Percentiles rank a stretch among this genome's conserved stretches.
Evolutionary conservation across 2,797 vertebrate genomes (phyloP).

Genomic region (Tapirus indicus): DNA sequence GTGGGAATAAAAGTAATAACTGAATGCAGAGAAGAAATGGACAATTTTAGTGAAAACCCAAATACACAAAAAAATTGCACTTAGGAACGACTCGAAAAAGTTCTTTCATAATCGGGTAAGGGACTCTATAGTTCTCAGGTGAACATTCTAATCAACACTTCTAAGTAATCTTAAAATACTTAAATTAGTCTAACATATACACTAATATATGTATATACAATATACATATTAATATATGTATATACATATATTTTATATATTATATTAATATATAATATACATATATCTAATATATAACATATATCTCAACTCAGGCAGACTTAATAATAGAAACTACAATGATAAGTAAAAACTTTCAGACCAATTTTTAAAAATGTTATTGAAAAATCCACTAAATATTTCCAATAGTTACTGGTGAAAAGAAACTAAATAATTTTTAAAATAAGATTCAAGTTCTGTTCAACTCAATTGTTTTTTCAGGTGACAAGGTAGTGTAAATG

Average conservation of each 20-base stretch:
- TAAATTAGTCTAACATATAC: not conserved
- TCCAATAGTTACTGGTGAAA: not conserved
- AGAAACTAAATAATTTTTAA: slow-evolving; percentile 30
- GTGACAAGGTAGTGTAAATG: slow-evolving; percentile 23
- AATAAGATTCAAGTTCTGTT: slow-evolving; percentile 1
- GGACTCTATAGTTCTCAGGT: not conserved
- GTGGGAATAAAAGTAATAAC: slow-evolving; percentile 34
- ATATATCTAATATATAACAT: too few relatives aligned
- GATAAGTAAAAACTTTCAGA: not conserved
- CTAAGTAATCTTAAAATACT: not conserved
- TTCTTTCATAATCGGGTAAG: not conserved
- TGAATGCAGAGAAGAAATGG: slow-evolving; percentile 31
- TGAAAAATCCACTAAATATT: not conserved
- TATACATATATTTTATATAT: too few relatives aligned
- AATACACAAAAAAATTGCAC: not conserved
- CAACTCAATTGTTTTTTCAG: slow-evolving; percentile 41
- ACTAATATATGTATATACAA: too few relatives aligned
- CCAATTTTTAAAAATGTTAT: not conserved
- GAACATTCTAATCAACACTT: not conserved
- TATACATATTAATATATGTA: too few relatives aligned
- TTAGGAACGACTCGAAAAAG: not conserved
- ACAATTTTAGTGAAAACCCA: slow-evolving; percentile 3
- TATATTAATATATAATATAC: too few relatives aligned
- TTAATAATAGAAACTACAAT: slow-evolving; percentile 45
- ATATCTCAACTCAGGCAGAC: not conserved